phyloP scores from a whole-genome alignment of 2,113 vertebrate species.

The Coryphaenoides rupestris region DNA sequence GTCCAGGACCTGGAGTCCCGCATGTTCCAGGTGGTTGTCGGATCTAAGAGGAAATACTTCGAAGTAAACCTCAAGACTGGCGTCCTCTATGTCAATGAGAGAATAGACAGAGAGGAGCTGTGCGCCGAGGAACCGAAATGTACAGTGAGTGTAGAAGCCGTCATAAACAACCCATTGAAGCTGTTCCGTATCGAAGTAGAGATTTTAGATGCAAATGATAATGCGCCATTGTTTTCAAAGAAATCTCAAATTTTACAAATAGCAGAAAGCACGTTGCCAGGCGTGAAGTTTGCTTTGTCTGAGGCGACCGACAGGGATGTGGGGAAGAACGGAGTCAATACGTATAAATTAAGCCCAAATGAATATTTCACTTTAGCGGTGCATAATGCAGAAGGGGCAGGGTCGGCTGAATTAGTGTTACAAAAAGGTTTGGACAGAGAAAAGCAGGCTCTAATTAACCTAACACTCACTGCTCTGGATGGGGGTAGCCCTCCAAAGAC shows the following conservation, averaged over 20 bases:
- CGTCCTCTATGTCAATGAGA: conserved; percentile 62
- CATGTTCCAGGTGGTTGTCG: conserved; percentile 59
- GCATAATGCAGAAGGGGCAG: conserved; percentile 68
- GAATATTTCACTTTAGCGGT: conserved; percentile 65
- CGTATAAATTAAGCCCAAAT: conserved; percentile 75
- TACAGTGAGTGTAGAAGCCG: conserved; percentile 61
- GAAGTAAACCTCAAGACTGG: conserved; percentile 70
- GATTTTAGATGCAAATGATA: conserved; percentile 81
- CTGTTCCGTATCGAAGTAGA: conserved; percentile 74
- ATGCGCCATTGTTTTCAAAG: conserved; percentile 70
- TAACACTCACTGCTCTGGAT: conserved; percentile 68
- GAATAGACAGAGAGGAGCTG: conserved; percentile 69
- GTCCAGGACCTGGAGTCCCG: conserved; percentile 47
- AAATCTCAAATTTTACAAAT: conserved; percentile 68
- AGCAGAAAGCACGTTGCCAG: conserved; percentile 62
- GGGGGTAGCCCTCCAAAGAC: conserved; percentile 66
- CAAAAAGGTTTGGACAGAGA: conserved; percentile 77
- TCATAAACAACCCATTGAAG: conserved; percentile 68
- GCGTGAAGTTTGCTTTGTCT: conserved; percentile 68
- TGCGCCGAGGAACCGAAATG: conserved; percentile 59
- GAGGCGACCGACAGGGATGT: conserved; percentile 72
- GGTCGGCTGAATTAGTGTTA: conserved; percentile 72
- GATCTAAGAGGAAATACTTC: conserved; percentile 55
- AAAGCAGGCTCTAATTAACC: conserved; percentile 57
- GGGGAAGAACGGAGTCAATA: conserved; percentile 67